Percentiles rank a stretch among this genome's conserved stretches.
phyloP scores from a whole-genome alignment of 2,113 vertebrate species.

The Gallinago undulata region DNA sequence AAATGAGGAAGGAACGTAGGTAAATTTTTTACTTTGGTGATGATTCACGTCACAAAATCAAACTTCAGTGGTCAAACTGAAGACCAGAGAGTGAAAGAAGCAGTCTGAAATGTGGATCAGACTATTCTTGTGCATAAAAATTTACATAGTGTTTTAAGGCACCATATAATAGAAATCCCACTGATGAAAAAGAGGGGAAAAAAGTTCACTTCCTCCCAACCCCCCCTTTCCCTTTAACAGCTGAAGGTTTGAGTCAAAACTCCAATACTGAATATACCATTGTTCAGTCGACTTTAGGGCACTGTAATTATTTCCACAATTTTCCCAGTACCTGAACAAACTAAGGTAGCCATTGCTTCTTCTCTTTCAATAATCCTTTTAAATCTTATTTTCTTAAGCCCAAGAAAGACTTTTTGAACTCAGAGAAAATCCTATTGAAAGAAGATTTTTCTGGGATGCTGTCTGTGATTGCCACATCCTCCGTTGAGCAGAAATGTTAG shows the following conservation, averaged over 20 bases:
- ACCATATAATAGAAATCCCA: background rate
- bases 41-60: background rate
- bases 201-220: background rate
- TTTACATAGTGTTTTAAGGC: background rate
- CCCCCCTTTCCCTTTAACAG: background rate
- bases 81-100: background rate
- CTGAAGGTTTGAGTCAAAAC: background rate
- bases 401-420: background rate
- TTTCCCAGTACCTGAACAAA: background rate
- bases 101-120: background rate
- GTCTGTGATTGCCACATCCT: background rate
- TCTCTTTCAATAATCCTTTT: background rate
- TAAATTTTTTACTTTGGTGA: background rate
- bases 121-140: background rate
- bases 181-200: background rate
- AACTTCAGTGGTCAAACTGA: background rate
- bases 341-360: background rate
- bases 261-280: background rate
- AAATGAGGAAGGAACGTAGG: background rate
- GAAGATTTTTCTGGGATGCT: conserved; percentile 3
- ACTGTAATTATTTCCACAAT: background rate
- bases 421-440: background rate
- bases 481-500: background rate
- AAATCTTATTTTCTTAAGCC: conserved; percentile 10
- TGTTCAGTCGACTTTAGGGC: background rate